A percentile compares a stretch with the other conserved stretches of the same genome.
phyloP scores from a whole-genome alignment of 2,888 invertebrate species.

The Eugnorisma glareosa region DNA sequence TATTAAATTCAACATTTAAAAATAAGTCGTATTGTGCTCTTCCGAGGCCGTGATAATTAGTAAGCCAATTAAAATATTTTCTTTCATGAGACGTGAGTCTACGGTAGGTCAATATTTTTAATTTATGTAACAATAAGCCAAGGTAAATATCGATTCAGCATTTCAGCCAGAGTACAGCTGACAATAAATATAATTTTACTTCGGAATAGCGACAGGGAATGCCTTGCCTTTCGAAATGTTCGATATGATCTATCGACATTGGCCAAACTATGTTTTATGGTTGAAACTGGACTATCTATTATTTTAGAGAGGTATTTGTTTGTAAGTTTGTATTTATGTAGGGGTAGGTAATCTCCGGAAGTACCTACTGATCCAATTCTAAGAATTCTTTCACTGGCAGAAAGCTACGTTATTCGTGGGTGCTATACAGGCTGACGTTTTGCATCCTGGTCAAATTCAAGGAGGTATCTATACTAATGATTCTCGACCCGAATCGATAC shows the following conservation, averaged over 20 bases:
- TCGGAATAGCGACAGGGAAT: slow-evolving; percentile 8
- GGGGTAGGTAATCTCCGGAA: too few relatives aligned
- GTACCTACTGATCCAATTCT: too few relatives aligned
- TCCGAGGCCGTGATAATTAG: not conserved
- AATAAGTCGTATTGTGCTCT: not conserved
- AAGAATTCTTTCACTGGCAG: too few relatives aligned
- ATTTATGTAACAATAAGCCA: slow-evolving; percentile 40
- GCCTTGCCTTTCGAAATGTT: slow-evolving; percentile 20
- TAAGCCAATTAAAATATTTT: slow-evolving; percentile 29
- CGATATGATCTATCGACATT: slow-evolving; percentile 44
- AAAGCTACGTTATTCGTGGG: too few relatives aligned
- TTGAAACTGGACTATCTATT: not conserved
- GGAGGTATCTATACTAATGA: too few relatives aligned
- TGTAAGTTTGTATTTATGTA: too few relatives aligned
- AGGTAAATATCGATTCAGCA: slow-evolving; percentile 42
- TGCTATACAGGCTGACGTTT: too few relatives aligned
- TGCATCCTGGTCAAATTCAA: too few relatives aligned
- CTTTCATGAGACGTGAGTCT: slow-evolving; percentile 11
- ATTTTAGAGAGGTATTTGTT: too few relatives aligned
- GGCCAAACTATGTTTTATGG: slow-evolving; percentile 6
- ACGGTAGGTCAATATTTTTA: slow-evolving; percentile 41
- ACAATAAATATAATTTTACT: slow-evolving; percentile 34
- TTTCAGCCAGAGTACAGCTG: slow-evolving; percentile 32
- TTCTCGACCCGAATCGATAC: too few relatives aligned
- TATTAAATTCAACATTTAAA: slow-evolving; percentile 11